Conservation (phyloP, 2,113 vertebrate genomes). For the Aix galericulata region DNA sequence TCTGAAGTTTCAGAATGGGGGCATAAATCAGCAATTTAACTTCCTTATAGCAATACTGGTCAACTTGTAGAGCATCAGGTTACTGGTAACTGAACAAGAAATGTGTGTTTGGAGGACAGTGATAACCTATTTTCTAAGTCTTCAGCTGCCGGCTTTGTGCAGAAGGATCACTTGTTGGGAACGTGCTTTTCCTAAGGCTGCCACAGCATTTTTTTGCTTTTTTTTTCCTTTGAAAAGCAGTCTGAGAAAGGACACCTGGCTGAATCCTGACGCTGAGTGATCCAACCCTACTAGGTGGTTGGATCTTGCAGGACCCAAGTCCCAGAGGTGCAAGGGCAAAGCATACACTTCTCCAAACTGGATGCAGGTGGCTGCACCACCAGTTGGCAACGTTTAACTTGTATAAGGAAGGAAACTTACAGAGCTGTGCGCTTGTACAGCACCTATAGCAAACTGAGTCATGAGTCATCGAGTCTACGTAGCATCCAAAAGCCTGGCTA, state of each 20-base stretch:
- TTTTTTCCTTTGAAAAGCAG: neutral
- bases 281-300: accelerated
- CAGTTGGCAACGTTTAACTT: neutral
- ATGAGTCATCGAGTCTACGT: neutral
- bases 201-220: neutral
- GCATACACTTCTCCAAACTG: neutral
- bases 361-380: neutral
- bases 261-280: neutral
- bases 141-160: neutral
- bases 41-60: neutral
- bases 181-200: accelerated
- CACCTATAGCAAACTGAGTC: neutral
- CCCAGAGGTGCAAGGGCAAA: neutral
- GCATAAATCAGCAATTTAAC: neutral
- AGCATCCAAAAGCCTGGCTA: neutral
- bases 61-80: neutral
- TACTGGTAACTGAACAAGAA: neutral
- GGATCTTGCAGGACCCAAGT: neutral
- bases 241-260: neutral
- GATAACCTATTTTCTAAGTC: neutral
- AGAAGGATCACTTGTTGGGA: neutral
- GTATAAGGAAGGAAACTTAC: neutral
- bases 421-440: neutral
- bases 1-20: neutral
- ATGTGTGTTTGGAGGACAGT: neutral